Evolutionary conservation across 2,888 invertebrate species (phyloP).

Genomic region (Calameuta pallipes): DNA sequence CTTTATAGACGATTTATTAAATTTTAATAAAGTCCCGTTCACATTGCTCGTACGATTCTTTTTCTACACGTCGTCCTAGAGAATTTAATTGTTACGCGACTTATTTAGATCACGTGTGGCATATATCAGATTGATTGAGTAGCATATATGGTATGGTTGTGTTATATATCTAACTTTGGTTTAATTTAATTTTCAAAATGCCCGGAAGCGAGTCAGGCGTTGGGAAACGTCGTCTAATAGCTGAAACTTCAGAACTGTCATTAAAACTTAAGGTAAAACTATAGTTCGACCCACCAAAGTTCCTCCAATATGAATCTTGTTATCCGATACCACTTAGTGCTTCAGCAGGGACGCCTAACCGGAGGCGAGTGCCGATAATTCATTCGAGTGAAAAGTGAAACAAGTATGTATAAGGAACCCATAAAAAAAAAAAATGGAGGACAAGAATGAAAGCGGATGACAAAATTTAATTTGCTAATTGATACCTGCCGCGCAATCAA

Average conservation of each 20-base stretch:
- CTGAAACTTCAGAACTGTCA: conserved; percentile 41
- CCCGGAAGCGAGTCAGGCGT: conserved; percentile 27
- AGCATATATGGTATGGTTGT: too few relatives aligned
- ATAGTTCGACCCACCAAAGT: conserved; percentile 14
- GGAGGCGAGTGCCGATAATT: conserved; percentile 22
- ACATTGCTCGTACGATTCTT: too few relatives aligned
- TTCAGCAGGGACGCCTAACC: conserved; percentile 19
- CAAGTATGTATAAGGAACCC: not conserved
- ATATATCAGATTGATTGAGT: too few relatives aligned
- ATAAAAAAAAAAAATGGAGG: too few relatives aligned
- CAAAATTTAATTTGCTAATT: too few relatives aligned
- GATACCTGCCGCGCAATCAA: too few relatives aligned
- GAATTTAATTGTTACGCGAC: too few relatives aligned
- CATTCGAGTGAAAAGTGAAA: conserved; percentile 17
- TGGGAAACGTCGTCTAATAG: conserved; percentile 8
- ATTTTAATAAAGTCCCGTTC: too few relatives aligned
- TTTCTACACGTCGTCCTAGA: too few relatives aligned
- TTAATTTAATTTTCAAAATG: conserved; percentile 32
- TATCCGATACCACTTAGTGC: conserved; percentile 19
- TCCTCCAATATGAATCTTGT: conserved; percentile 37
- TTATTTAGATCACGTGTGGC: too few relatives aligned
- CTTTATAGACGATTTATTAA: too few relatives aligned
- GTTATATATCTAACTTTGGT: conserved; percentile 6
- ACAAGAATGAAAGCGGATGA: too few relatives aligned
- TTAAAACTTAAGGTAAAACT: conserved; percentile 53